Base-by-base conservation (phyloP, 2,113 vertebrate species). In the Mesocricetus auratus region DNA sequence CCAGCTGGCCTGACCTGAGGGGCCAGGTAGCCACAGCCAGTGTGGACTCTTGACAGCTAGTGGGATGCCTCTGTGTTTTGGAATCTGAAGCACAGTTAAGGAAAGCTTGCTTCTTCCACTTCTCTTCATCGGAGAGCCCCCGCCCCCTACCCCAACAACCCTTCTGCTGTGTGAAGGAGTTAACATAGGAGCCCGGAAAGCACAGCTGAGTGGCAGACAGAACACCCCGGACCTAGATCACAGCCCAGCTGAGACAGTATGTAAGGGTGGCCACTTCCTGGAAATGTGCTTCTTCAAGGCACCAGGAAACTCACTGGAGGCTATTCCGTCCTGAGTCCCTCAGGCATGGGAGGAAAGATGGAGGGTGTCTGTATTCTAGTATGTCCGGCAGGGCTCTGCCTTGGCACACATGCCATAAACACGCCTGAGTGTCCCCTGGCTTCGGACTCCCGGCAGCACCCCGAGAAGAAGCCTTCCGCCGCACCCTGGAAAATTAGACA, bases 171-270 rank as follows among this genome's bases (percentile, higher is more conserved):
- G 1, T 26, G 8, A 7, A 2, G 12, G 60, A 16, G 39, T 42
- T 21, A 10, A 1, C n/a, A 17, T 3, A 24, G 12, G 2, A 50
- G 1, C 24, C 62, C 19, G 11, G 56, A n/a, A 33, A 5, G 36
- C 0, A 3, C 0, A 17, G 17, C 33, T 33, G 3, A 19, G 26
- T 16, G 66, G 24, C 29, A 4, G 24, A 3, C 4, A 7, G 47
- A 66, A 21, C 11, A n/a, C n/a, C n/a, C 8, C 4, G 73, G 50
- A 7, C 22, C 36, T 11, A 29, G 47, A 36, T 39, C 1, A 47
- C 17, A 33, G 29, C 5, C 15, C 5, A 11, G n/a, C 13, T 8
- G 8, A 29, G 64, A n/a, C 10, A 11, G 2, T 7, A 0, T 3
- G 21, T 33, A 78, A 60, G 73, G 56, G 3, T 15, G n/a, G 47